Evolutionary conservation across 2,113 vertebrate species (phyloP).

Genomic region (Ammodramus savannarum): DNA sequence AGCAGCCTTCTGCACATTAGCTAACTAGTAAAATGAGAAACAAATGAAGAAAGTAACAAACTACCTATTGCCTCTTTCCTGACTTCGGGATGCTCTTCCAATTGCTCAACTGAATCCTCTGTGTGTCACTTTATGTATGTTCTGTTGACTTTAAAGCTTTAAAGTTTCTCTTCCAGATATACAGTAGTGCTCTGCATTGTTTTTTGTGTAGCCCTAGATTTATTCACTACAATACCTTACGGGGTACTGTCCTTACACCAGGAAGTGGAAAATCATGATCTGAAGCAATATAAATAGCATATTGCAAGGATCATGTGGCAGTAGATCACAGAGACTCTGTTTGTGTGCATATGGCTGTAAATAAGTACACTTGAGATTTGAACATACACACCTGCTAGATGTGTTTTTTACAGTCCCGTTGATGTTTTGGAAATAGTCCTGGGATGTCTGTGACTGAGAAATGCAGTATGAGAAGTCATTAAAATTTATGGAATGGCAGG

Average conservation of each 20-base stretch:
- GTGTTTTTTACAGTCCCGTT: neutral
- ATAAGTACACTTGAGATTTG: neutral
- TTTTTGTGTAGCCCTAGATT: neutral
- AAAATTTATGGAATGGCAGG: neutral
- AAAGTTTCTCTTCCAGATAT: neutral
- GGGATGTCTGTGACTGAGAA: neutral
- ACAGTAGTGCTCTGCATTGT: neutral
- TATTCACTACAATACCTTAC: neutral
- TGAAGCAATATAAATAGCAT: neutral
- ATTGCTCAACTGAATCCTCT: accelerated
- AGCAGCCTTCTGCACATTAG: neutral
- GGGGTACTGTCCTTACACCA: neutral
- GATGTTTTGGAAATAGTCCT: neutral
- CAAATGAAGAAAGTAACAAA: neutral
- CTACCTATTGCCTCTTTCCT: neutral
- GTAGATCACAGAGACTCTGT: neutral
- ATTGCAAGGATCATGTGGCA: neutral
- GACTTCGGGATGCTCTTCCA: neutral
- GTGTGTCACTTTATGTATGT: neutral
- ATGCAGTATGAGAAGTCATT: neutral
- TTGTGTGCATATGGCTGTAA: neutral
- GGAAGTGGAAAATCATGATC: neutral
- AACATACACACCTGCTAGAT: neutral
- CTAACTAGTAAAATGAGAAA: neutral
- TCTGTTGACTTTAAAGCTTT: neutral